Conservation (phyloP, 2,888 invertebrate genomes). For the Drosophila algonquin region DNA sequence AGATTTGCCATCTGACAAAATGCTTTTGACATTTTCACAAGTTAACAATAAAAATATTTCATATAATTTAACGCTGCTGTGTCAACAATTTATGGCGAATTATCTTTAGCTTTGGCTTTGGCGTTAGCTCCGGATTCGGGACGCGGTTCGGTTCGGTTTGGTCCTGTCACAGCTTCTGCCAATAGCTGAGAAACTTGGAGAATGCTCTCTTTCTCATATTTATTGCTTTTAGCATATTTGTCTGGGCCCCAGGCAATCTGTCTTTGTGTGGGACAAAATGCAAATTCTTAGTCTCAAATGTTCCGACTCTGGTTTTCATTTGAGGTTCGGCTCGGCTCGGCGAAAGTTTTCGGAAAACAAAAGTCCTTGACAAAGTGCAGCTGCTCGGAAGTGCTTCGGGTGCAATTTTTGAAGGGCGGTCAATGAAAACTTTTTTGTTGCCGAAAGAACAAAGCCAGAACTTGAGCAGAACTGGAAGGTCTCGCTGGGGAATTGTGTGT, state of each 20-base stretch:
- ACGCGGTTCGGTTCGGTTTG: neutral
- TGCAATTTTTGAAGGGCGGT: constrained; percentile 26
- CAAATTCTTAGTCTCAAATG: constrained; percentile 51
- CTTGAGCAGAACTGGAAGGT: constrained; percentile 6
- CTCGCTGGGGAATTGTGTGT: constrained; percentile 18
- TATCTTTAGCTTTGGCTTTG: constrained; percentile 11
- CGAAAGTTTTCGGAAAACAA: constrained; percentile 47
- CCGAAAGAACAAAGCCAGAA: constrained; percentile 25
- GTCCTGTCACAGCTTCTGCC: constrained; percentile 15
- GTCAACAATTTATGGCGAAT: constrained; percentile 27
- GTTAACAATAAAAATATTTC: constrained; percentile 46
- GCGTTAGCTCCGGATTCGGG: neutral
- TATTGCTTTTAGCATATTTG: constrained; percentile 50
- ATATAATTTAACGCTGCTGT: constrained; percentile 41
- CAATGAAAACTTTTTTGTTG: constrained; percentile 43
- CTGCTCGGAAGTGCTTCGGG: constrained; percentile 41
- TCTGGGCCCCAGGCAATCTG: constrained; percentile 42
- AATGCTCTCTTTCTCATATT: constrained; percentile 37
- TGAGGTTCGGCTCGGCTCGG: constrained; percentile 21
- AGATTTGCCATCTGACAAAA: constrained; percentile 53
- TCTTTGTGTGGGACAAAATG: constrained; percentile 40
- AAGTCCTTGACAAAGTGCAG: constrained; percentile 41
- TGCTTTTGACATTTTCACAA: constrained; percentile 44
- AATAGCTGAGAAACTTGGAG: constrained; percentile 34
- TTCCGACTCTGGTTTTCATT: constrained; percentile 50